A percentile compares a stretch with the other conserved stretches of the same genome.
phyloP scores from a whole-genome alignment of 1,140 invertebrate species.

The Oedothorax gibbosus region DNA sequence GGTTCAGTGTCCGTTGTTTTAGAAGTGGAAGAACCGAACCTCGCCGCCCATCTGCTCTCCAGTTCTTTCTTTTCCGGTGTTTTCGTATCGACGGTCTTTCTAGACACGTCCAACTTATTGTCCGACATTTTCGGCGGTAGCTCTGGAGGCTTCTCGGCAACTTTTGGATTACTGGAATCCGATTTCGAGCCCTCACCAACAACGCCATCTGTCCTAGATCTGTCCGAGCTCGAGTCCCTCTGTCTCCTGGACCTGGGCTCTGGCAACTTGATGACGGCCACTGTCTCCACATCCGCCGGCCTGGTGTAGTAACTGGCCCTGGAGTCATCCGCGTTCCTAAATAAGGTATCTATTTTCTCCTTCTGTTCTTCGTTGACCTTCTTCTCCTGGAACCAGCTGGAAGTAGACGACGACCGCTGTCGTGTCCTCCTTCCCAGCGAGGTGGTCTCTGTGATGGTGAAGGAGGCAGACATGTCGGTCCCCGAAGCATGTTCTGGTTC shows the following conservation, averaged over 20 bases:
- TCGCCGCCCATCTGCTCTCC: conserved; percentile 3
- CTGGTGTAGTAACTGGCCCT: conserved; percentile 10
- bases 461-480: conserved; percentile 16
- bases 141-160: conserved; percentile 16
- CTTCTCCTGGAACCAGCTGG: conserved; percentile 68
- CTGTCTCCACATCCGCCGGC: conserved; percentile 42
- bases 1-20: conserved; percentile 6
- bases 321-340: conserved; percentile 48
- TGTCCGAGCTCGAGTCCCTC: background rate
- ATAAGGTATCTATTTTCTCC: conserved; percentile 51
- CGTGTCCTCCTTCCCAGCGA: conserved; percentile 2
- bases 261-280: conserved; percentile 35
- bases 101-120: conserved; percentile 27
- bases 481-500: background rate
- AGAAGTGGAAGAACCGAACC: conserved; percentile 6
- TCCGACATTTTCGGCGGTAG: conserved; percentile 41
- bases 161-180: conserved; percentile 4
- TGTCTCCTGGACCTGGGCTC: conserved; percentile 4
- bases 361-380: conserved; percentile 38
- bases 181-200: background rate
- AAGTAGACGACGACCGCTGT: conserved; percentile 26
- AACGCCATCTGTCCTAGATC: background rate
- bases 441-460: conserved; percentile 40
- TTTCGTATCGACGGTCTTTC: background rate
- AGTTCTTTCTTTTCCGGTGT: conserved; percentile 19